Percentiles rank a stretch among this genome's conserved stretches.
phyloP scores from a whole-genome alignment of 2,888 invertebrate genomes.

The Muschampia plurimacula region DNA sequence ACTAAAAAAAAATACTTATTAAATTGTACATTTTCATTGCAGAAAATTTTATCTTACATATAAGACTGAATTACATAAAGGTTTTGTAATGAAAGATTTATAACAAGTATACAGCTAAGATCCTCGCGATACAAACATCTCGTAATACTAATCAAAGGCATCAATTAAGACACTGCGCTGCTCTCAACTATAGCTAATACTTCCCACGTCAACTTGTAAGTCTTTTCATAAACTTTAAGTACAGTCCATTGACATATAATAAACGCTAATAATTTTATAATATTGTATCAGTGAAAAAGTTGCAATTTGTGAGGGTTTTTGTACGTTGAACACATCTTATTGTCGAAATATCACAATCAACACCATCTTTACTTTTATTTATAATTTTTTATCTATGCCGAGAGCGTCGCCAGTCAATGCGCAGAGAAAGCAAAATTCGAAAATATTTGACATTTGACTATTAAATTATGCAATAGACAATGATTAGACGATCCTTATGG shows the following conservation, averaged over 20 bases:
- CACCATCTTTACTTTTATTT: constrained; percentile 31
- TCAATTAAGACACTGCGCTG: constrained; percentile 64
- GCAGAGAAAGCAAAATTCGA: too few species aligned
- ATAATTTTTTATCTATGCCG: background rate
- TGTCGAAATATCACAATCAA: constrained; percentile 78
- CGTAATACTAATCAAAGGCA: constrained; percentile 77
- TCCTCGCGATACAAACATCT: constrained; percentile 55
- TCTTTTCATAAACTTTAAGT: constrained; percentile 74
- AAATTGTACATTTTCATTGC: background rate
- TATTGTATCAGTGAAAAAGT: constrained; percentile 32
- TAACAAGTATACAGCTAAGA: constrained; percentile 5
- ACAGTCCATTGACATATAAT: constrained; percentile 56
- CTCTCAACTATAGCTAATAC: constrained; percentile 61
- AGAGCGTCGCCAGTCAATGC: background rate
- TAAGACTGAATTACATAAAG: too few species aligned
- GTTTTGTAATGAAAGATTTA: background rate
- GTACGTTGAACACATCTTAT: constrained; percentile 65
- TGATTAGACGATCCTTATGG: too few species aligned
- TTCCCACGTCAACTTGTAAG: constrained; percentile 65
- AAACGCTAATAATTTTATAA: constrained; percentile 22
- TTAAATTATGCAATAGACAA: too few species aligned
- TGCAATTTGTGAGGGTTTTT: constrained; percentile 52
- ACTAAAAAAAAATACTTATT: too few species aligned
- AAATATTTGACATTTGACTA: too few species aligned
- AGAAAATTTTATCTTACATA: background rate